Evolutionary conservation across 2,888 invertebrate genomes (phyloP), one percentile per base, ranked within the genome.

Genomic region (Himalopsyche tibetana): DNA sequence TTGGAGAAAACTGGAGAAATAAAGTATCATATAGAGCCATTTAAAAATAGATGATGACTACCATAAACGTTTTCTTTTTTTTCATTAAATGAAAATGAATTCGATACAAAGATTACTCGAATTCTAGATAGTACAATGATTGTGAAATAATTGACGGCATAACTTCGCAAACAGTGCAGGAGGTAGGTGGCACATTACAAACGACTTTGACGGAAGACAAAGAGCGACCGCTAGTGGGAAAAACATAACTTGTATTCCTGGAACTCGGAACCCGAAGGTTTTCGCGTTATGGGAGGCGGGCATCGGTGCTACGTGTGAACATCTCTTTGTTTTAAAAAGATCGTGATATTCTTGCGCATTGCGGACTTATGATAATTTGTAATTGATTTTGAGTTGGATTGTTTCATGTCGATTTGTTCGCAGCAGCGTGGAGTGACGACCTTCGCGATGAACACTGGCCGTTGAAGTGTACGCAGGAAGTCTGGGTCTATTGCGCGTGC

Each of bases 401-500:
- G 63, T n/a, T 9, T 19, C 4, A 2, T 63, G 28, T 19, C 63
- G 3, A 28, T 63, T 56, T 17, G 56, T n/a, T 56, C n/a, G n/a
- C 28, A 4, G n/a, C 9, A 28, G 28, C 63, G 63, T 8, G 51
- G 51, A 15, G 51, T 15, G 12, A 63, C 63, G 63, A 63, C 63
- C 63, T 63, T 63, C 63, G 63, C 28, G n/a, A 19, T 15, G 63
- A 28, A 19, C 63, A 11, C 11, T 63, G 8, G n/a, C 63, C 63
- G 63, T 8, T 6, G 63, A 63, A 19, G 19, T 63, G 63, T 3
- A 19, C 63, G 63, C 63, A 63, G 63, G 63, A 63, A 63, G 63
- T 63, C 63, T 63, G 63, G 63, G 63, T 63, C 19, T 63, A 63
- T 63, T 28, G 63, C 63, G 63, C 63, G 63, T 63, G 63, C 63